Base-by-base conservation (phyloP, 2,797 vertebrate species). In the Heterohyrax brucei region DNA sequence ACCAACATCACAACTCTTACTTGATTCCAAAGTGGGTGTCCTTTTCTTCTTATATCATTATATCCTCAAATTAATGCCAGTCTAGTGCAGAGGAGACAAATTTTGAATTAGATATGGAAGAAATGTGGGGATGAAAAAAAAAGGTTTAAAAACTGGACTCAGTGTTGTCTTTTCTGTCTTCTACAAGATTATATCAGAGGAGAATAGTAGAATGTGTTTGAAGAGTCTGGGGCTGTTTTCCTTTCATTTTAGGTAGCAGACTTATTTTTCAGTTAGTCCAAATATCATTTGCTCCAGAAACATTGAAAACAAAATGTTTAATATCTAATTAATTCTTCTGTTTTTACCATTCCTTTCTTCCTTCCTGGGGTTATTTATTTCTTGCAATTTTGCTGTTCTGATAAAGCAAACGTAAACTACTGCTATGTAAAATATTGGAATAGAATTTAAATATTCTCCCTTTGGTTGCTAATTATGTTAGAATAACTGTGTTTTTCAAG, bases 241-340 rank as follows among this genome's bases (percentile, higher is more conserved):
- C 13, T 83, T 14, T 61, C 70, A 66, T 82, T 89, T 44, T 26
- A 80, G 48, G 24, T 68, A 61, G 53, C 53, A 48, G 0, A 10
- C 76, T 92, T 75, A 10, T 79, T 92, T 75, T 91, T 82, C 22
- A 92, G 26, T 73, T 91, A 86, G n/a, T 80, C 10, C n/a, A 81
- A 68, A 76, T 86, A 24, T 61, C 1, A 77, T 92, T 96, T 64
- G 33, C 68, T 79, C 61, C 12, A 88, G 66, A 86, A 77, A 72
- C 13, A 78, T 82, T 81, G 14, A 30, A 93, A 89, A 92, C 9
- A 92, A 76, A 70, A 24, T 77, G 46, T 93, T 53, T 93, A 78
- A 87, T 68, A 39, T 53, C 19, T 26, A 21, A 56, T 86, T 62
- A 56, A 85, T 30, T 80, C n/a, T 87, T 33, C 46, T 66, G 22